Conservation (phyloP, 2,797 vertebrate species). For the Holocentrus rufus region DNA sequence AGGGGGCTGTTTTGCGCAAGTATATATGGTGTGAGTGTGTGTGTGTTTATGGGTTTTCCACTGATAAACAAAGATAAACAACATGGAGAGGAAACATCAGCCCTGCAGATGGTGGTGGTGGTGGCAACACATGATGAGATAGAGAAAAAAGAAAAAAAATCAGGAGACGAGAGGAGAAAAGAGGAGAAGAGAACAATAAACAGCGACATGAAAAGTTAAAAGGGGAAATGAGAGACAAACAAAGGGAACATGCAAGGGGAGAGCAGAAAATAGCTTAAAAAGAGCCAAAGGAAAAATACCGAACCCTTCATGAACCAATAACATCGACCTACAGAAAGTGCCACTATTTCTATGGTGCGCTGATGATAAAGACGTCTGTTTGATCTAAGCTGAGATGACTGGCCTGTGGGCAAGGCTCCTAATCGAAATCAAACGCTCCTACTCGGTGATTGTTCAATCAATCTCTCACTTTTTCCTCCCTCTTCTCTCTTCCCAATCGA, state of each 20-base stretch:
- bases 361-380: slow-evolving; percentile 25
- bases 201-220: background rate
- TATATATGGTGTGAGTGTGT: background rate
- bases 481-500: slow-evolving; percentile 24
- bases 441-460: slow-evolving; percentile 39
- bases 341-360: slow-evolving; percentile 1
- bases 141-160: background rate
- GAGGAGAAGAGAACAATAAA: background rate
- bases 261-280: background rate
- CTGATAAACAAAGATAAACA: background rate
- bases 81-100: no score
- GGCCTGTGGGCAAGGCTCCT: slow-evolving; percentile 21
- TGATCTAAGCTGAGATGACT: slow-evolving; percentile 26
- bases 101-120: no score
- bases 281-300: background rate
- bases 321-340: slow-evolving; percentile 27
- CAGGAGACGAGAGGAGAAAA: background rate
- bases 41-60: background rate
- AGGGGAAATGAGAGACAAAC: background rate
- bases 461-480: slow-evolving; percentile 32
- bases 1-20: no score
- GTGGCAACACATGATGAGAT: background rate
- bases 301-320: slow-evolving; percentile 13
- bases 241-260: background rate
- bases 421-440: slow-evolving; percentile 52